These are phyloP conservation scores for Melanostigma gelatinosum DNA, from an alignment of 2,113 vertebrate species.

Conservation along the genomic window DNA sequence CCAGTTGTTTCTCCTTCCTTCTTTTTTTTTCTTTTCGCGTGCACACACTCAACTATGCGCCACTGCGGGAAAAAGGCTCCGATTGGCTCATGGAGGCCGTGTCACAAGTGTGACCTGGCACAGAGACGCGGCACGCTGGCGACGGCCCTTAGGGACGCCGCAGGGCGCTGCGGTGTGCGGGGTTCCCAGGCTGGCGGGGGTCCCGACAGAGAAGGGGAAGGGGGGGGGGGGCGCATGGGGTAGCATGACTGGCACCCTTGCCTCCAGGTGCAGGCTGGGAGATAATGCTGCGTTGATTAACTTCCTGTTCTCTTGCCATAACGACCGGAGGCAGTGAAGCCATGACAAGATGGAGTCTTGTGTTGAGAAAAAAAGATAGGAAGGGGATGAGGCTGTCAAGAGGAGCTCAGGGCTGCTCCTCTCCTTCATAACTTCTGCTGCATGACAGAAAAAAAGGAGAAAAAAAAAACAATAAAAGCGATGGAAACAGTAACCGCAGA, in stretches of 20 bases:
- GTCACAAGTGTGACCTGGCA: constrained; percentile 72
- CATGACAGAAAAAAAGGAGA: constrained; percentile 11
- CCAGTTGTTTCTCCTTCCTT: neutral
- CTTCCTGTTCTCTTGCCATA: constrained; percentile 76
- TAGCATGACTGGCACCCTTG: constrained; percentile 65
- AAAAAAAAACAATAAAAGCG: constrained; percentile 27
- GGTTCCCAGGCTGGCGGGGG: constrained; percentile 73
- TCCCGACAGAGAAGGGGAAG: constrained; percentile 45
- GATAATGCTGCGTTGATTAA: constrained; percentile 79
- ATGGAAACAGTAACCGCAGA: neutral
- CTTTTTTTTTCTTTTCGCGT: neutral
- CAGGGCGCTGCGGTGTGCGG: constrained; percentile 53
- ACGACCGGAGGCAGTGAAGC: constrained; percentile 69
- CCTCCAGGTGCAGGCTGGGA: constrained; percentile 80
- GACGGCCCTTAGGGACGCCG: constrained; percentile 60
- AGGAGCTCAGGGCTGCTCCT: constrained; percentile 43
- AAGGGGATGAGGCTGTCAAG: constrained; percentile 53
- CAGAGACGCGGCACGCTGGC: constrained; percentile 41
- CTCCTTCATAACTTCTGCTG: constrained; percentile 31
- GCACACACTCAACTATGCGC: constrained; percentile 33
- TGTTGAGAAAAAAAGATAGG: constrained; percentile 54
- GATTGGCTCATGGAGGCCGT: constrained; percentile 47
- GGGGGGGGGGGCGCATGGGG: neutral
- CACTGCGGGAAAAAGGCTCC: constrained; percentile 18
- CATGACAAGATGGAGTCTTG: constrained; percentile 69